phyloP scores from a whole-genome alignment of 2,113 vertebrate genomes.

The Labrus mixtus region DNA sequence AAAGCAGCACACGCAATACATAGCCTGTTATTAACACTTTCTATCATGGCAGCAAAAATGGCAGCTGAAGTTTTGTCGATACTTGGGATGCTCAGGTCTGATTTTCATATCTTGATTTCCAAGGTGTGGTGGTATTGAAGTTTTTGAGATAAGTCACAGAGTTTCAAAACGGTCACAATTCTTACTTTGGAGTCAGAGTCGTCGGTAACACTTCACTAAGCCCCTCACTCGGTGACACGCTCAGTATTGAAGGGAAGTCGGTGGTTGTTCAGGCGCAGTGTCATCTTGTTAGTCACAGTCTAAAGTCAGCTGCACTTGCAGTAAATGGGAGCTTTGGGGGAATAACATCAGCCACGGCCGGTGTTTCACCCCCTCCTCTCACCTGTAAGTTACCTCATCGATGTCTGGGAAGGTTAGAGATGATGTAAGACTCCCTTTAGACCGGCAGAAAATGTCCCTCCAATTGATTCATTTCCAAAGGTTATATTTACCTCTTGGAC shows the following conservation, averaged over 20 bases:
- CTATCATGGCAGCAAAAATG: too few relatives aligned
- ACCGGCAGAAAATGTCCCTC: background rate
- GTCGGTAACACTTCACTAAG: background rate
- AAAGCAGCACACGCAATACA: too few relatives aligned
- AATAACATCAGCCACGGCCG: constrained; percentile 7
- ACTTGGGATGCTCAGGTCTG: too few relatives aligned
- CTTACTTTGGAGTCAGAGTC: background rate
- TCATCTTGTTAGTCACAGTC: constrained; percentile 11
- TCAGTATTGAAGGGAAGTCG: background rate
- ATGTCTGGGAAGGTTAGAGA: constrained; percentile 1
- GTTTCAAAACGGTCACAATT: background rate
- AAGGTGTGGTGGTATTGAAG: background rate
- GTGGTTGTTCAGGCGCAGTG: constrained; percentile 1
- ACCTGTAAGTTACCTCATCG: constrained; percentile 2
- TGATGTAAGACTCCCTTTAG: background rate
- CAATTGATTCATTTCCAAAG: background rate
- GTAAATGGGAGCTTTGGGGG: constrained; percentile 8
- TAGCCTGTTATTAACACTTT: too few relatives aligned
- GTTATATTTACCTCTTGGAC: background rate
- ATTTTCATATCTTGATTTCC: too few relatives aligned
- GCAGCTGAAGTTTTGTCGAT: too few relatives aligned
- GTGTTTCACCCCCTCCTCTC: background rate
- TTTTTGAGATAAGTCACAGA: too few relatives aligned
- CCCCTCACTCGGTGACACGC: background rate
- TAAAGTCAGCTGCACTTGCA: constrained; percentile 8